Base-by-base conservation (phyloP, 30 jellyfish, hydroid and myxozoan species). In the Aurelia sp. region DNA sequence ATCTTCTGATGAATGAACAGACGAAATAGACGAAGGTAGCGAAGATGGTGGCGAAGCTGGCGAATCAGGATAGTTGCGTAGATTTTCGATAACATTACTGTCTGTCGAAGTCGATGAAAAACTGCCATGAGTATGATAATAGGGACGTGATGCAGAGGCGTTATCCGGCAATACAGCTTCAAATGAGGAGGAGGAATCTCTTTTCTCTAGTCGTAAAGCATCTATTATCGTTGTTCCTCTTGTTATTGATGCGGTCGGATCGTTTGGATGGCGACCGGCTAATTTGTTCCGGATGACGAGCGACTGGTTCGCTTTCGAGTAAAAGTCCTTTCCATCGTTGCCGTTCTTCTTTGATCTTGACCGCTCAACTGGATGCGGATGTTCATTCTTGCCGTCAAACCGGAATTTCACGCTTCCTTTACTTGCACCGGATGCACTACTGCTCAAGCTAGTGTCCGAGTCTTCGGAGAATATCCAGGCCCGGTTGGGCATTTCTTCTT, bases 161-260 rank as follows among this genome's bases (percentile, higher is more conserved):
- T 62, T 61, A 41, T 53, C 76, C 55, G 71, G 66, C 19, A 67
- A 18, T 15, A 24, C 63, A 4, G 79, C 78, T 31, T 84, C 93
- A 10, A 67, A 40, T 20, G 93, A 84, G 33, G 92, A 84, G 7
- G 35, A 35, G n/a, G 88, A 84, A 55, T 84, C 93, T 67, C 71
- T 60, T 48, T 72, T 72, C 18, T 84, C 93, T 30, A 84, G 66
- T 8, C 84, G 63, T 65, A 84, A 84, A 31, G 93, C 93, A 73
- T 84, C 93, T 48, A 84, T 73, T n/a, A 84, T 84, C 4, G 93
- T 84, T 2, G 88, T 84, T 33, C 93, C 93, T 70, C 93, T 76
- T 38, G 93, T 76, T 16, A 84, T 84, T 2, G 93, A 84, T 4
- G 87, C 76, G 59, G 27, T 63, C 65, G 87, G 24, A 48, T 41